Evolutionary conservation across 1,140 invertebrate species (phyloP), one percentile per base, ranked within the genome.

Genomic region (Himalopsyche phryganea): DNA sequence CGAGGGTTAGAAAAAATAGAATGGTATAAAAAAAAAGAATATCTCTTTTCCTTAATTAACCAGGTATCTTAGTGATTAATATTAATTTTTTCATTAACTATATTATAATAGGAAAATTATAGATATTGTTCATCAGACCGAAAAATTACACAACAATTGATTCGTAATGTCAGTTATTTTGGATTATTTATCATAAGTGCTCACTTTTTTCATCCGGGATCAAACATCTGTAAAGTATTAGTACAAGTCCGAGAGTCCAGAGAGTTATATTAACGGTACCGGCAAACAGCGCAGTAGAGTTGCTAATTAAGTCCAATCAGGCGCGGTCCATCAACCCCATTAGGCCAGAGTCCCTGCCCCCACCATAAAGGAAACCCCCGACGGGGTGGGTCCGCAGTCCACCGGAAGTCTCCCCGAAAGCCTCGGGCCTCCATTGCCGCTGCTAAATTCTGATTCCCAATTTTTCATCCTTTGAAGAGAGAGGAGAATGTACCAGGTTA

Each of bases 221-320:
- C 46, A 15, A 28, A 35, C 11, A 32, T 20, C n/a, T 20, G 15
- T n/a, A 11, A 48, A 2, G 6, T 1, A 20, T 23, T 32, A 2
- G 13, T 13, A 13, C 15, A 15, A 19, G 17, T 5, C 32, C n/a
- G 2, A 18, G 33, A 55, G 23, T 15, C 17, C 3, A n/a, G 44
- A 42, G 41, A 50, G 58, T 63, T 57, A 58, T 55, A 60, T 66
- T 62, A 61, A 55, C 53, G 54, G 33, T 47, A 57, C 58, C 55
- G 10, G 60, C 67, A 69, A 65, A 69, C 66, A 67, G 49, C 48
- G 61, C 52, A 63, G 28, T 13, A 14, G 66, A 68, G 56, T 68
- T 68, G 67, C 76, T 78, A 80, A 81, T 81, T 77, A 76, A 74
- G 71, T 75, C 68, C 76, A 78, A 77, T 79, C 75, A 76, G 68